Base-by-base conservation (phyloP, 2,113 vertebrate genomes). In the Xenopus laevis region DNA sequence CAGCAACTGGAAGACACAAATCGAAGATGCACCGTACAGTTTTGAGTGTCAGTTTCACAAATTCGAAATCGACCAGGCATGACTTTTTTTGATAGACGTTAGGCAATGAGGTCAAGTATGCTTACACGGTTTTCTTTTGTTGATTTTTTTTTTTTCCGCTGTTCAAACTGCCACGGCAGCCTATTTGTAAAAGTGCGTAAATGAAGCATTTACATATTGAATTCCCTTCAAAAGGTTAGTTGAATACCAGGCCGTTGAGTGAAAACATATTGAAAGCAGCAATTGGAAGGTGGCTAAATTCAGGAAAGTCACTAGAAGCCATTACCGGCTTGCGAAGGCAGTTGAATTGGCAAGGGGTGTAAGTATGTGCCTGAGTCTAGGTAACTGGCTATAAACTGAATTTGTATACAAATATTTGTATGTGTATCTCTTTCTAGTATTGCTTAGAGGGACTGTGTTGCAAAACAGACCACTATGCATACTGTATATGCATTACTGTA, bases 101-200 rank as follows among this genome's bases (percentile, higher is more conserved):
- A 86, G 83, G 68, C 88, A 90, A 78, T 95, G 89, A 91, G 87
- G 85, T 87, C 91, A 86, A 89, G 87, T 86, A 80, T 85, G 78
- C 80, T 85, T 87, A 83, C 60, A 64, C 15, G 74, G 33, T 78
- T 86, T 86, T 78, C 80, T 84, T 64, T 79, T 81, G 89, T 93
- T 89, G 84, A 90, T 92, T 93, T 40, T 40, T 40, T 7, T 27
- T 27, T 7, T 40, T 93, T 89, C 86, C 85, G 83, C 92, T 92
- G 86, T 85, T 91, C 86, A 85, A 87, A 86, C 79, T 85, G 87
- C 88, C 85, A 86, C 77, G 79, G 78, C 74, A 81, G 81, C 81
- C 73, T 83, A 65, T 89, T 87, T 85, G 78, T 85, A 82, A 85
- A 84, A 76, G 80, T 86, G 74, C 73, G 64, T 58, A 81, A 79